phyloP scores from a whole-genome alignment of 2,888 invertebrate species.

The Apamea anceps region DNA sequence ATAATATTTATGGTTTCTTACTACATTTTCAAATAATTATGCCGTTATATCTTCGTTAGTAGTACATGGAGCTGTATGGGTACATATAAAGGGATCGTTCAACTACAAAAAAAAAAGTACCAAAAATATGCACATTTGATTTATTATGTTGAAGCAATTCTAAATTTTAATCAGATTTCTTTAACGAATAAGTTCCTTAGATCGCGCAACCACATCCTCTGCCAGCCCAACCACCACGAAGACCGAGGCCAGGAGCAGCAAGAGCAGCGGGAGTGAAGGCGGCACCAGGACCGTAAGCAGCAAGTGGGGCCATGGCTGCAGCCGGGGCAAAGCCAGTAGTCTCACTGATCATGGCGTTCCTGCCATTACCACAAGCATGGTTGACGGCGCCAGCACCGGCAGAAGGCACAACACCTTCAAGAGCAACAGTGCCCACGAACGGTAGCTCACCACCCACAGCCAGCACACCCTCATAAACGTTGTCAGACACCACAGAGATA shows the following conservation, averaged over 20 bases:
- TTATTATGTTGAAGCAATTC: no score
- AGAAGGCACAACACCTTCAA: constrained; percentile 74
- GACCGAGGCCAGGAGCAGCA: background rate
- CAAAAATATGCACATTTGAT: no score
- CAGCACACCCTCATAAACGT: constrained; percentile 58
- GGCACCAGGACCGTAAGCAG: constrained; percentile 11
- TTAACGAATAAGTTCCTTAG: no score
- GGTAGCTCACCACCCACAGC: constrained; percentile 72
- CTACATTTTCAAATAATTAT: no score
- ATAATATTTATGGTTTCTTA: no score
- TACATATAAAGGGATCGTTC: no score
- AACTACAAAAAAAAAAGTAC: no score
- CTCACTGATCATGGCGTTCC: constrained; percentile 64
- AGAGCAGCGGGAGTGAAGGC: constrained; percentile 28
- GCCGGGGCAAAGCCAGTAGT: constrained; percentile 15
- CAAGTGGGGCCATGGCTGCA: background rate
- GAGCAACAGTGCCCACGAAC: constrained; percentile 72
- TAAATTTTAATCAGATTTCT: no score
- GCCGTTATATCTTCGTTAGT: no score
- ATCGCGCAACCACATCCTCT: constrained; percentile 13
- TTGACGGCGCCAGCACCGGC: constrained; percentile 73
- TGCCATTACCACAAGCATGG: constrained; percentile 75
- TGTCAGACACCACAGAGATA: constrained; percentile 57
- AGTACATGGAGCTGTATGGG: no score
- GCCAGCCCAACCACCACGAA: constrained; percentile 8